Evolutionary conservation across 2,113 vertebrate species (phyloP).

Genomic region (Rhegmatorhina hoffmannsi): DNA sequence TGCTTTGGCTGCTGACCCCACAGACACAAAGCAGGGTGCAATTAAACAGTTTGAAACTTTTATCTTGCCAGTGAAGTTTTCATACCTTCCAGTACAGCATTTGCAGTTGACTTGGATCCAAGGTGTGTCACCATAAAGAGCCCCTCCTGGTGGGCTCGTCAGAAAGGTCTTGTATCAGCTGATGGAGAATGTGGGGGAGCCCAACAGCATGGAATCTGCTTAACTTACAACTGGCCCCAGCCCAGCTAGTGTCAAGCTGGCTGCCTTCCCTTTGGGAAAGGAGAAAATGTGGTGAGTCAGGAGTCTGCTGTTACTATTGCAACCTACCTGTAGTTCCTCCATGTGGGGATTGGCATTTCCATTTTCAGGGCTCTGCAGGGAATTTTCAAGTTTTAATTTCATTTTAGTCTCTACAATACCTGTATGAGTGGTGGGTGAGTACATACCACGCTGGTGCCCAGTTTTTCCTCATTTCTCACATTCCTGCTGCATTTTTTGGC

Average conservation of each 20-base stretch:
- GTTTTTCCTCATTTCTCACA: not conserved
- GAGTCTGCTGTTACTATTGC: not conserved
- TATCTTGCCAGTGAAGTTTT: not conserved
- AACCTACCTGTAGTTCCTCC: not conserved
- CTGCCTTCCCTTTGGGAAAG: not conserved
- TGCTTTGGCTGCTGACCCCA: not conserved
- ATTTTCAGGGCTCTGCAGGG: not conserved
- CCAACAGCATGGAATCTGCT: rapidly evolving
- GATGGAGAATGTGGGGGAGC: not conserved
- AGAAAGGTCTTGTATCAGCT: not conserved
- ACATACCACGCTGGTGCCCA: not conserved
- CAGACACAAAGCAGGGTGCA: not conserved
- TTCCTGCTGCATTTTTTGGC: not conserved
- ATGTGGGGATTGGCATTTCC: not conserved
- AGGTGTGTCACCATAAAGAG: not conserved
- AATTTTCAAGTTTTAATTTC: not conserved
- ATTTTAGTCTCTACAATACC: not conserved
- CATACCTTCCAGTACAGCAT: not conserved
- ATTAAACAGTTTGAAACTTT: not conserved
- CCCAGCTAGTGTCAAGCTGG: not conserved
- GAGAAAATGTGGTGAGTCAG: not conserved
- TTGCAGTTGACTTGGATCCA: not conserved
- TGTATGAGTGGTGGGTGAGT: not conserved
- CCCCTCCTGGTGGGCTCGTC: rapidly evolving
- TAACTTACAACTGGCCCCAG: not conserved